Conservation (phyloP, 2,797 vertebrate genomes). For the Sparus aurata region DNA sequence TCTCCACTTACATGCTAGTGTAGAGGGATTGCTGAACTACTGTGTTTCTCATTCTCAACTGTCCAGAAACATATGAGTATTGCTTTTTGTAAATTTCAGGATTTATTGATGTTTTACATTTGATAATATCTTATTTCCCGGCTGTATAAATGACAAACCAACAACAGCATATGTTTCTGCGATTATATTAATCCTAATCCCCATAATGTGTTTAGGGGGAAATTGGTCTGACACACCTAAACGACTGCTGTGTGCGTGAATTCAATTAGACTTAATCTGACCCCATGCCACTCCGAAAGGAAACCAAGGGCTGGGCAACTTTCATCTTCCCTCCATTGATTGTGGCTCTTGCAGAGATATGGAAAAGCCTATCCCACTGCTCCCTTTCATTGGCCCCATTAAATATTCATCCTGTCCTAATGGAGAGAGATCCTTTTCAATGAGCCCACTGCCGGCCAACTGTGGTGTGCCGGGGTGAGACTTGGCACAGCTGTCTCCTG, state of each 20-base stretch:
- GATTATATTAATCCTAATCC: conserved; percentile 72
- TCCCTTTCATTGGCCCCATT: conserved; percentile 85
- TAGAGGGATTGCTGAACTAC: background rate
- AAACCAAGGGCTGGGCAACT: conserved; percentile 77
- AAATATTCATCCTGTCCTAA: conserved; percentile 85
- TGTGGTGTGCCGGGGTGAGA: conserved; percentile 56
- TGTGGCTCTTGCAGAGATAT: conserved; percentile 83
- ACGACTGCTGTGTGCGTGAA: conserved; percentile 81
- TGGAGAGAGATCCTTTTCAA: conserved; percentile 77
- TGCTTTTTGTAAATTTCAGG: background rate
- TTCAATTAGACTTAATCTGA: conserved; percentile 85
- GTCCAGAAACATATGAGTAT: background rate
- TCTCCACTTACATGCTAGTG: conserved; percentile 1
- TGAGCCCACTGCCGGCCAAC: conserved; percentile 69
- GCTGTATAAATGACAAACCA: conserved; percentile 36
- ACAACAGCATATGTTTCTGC: conserved; percentile 49
- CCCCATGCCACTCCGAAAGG: conserved; percentile 82
- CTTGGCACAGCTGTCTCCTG: conserved; percentile 65
- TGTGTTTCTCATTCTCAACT: background rate
- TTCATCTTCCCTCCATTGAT: conserved; percentile 86
- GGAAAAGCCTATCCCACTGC: conserved; percentile 84
- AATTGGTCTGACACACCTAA: conserved; percentile 74
- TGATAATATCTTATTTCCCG: background rate
- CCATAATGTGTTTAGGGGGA: conserved; percentile 67
- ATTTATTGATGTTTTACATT: conserved; percentile 2